Percentiles rank a stretch among this genome's conserved stretches.
Conservation (phyloP, 2,888 invertebrate genomes). For the Hoplodrina ambigua region DNA sequence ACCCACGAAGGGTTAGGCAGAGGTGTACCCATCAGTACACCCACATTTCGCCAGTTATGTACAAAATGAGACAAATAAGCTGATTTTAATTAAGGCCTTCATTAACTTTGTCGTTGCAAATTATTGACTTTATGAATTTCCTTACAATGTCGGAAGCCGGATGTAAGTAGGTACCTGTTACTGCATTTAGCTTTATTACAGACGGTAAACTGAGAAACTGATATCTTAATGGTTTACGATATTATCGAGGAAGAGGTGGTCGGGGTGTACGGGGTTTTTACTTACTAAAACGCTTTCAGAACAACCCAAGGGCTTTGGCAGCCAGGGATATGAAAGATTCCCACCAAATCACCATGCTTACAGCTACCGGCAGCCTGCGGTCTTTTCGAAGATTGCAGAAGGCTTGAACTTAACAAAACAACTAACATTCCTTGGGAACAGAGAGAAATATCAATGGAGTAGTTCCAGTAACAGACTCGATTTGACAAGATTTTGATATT, state of each 20-base stretch:
- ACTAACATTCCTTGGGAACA: too few species aligned
- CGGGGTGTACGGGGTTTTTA: neutral
- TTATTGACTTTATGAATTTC: constrained; percentile 39
- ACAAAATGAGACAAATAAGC: too few species aligned
- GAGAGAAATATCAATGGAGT: too few species aligned
- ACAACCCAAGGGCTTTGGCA: neutral
- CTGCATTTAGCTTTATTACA: neutral
- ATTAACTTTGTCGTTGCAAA: constrained; percentile 17
- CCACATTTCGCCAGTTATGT: too few species aligned
- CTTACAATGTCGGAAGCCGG: constrained; percentile 45
- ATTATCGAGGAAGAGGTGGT: neutral
- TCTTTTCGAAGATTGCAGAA: too few species aligned
- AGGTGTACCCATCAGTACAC: too few species aligned
- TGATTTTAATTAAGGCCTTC: too few species aligned
- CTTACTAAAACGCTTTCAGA: neutral
- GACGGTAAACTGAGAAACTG: constrained; percentile 8
- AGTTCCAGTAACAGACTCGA: too few species aligned
- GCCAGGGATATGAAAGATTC: neutral
- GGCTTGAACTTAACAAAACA: too few species aligned
- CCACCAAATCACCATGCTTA: neutral
- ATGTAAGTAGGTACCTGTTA: constrained; percentile 8
- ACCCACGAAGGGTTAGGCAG: too few species aligned
- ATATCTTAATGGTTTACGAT: constrained; percentile 11
- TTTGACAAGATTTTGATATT: too few species aligned
- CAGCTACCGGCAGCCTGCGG: too few species aligned